These are phyloP conservation scores for Sebastolobus alascanus DNA, from an alignment of 2,797 vertebrate genomes.

Conservation along the genomic window DNA sequence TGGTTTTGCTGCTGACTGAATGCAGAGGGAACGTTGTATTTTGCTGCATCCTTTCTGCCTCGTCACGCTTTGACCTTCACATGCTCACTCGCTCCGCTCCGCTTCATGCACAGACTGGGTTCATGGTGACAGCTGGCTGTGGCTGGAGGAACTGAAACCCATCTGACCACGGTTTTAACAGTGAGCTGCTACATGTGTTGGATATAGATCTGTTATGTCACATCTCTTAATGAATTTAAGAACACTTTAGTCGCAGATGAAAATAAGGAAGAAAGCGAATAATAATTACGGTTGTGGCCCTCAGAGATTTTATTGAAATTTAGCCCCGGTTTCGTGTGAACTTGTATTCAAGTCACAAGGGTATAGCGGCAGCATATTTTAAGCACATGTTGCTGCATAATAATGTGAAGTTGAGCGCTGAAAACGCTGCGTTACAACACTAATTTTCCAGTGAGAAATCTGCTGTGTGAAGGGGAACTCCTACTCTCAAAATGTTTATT, in stretches of 20 bases:
- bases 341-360: too few species aligned
- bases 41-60: background rate
- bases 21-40: background rate
- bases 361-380: too few species aligned
- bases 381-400: slow-evolving; percentile 20
- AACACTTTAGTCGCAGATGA: too few species aligned
- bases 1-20: background rate
- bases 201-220: background rate
- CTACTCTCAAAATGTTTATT: background rate
- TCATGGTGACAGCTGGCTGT: background rate
- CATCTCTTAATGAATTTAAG: too few species aligned
- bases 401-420: background rate
- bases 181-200: too few species aligned
- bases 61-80: background rate
- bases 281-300: too few species aligned
- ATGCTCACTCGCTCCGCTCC: background rate
- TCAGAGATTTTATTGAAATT: too few species aligned
- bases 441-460: background rate
- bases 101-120: background rate
- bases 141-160: background rate
- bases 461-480: background rate
- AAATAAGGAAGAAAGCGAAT: too few species aligned
- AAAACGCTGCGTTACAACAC: too few species aligned
- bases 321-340: too few species aligned
- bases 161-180: background rate